Percentiles rank a stretch among this genome's conserved stretches.
Conservation (phyloP, 2,888 invertebrate species). For the Luffia ferchaultella region DNA sequence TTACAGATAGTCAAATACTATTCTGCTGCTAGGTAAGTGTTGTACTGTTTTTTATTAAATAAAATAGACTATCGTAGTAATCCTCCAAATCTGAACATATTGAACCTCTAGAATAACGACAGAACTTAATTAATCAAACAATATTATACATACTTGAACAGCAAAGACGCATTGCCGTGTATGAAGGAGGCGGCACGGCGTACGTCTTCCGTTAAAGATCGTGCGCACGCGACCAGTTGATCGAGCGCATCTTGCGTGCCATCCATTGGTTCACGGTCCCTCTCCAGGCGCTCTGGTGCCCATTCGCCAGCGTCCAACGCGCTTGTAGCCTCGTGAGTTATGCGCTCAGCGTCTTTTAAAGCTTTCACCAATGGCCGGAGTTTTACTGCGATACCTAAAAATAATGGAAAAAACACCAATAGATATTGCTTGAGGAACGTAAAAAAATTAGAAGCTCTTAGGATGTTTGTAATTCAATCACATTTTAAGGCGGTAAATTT, state of each 20-base stretch:
- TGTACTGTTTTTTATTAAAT: no score
- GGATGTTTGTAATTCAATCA: no score
- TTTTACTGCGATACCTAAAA: constrained; percentile 70
- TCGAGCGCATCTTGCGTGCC: constrained; percentile 84
- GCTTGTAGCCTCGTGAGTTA: constrained; percentile 80
- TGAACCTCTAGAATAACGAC: no score
- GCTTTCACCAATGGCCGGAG: constrained; percentile 82
- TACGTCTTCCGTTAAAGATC: constrained; percentile 89
- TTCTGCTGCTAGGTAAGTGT: no score
- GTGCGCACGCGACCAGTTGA: constrained; percentile 86
- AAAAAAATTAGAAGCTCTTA: no score
- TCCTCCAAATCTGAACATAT: no score
- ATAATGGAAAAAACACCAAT: no score
- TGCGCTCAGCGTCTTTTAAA: constrained; percentile 79
- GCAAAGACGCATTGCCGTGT: constrained; percentile 81
- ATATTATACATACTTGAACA: constrained; percentile 69
- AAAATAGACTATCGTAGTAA: no score
- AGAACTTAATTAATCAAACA: no score
- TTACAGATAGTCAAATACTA: no score
- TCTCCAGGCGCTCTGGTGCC: constrained; percentile 73
- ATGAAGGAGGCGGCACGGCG: constrained; percentile 90
- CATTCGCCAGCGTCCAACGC: constrained; percentile 80
- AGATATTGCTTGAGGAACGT: neutral
- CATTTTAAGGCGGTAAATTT: no score
- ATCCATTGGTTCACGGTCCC: constrained; percentile 58